Percentiles rank a stretch among this genome's conserved stretches.
Conservation (phyloP, 2,797 vertebrate genomes). For the Phataginus tetradactyla region DNA sequence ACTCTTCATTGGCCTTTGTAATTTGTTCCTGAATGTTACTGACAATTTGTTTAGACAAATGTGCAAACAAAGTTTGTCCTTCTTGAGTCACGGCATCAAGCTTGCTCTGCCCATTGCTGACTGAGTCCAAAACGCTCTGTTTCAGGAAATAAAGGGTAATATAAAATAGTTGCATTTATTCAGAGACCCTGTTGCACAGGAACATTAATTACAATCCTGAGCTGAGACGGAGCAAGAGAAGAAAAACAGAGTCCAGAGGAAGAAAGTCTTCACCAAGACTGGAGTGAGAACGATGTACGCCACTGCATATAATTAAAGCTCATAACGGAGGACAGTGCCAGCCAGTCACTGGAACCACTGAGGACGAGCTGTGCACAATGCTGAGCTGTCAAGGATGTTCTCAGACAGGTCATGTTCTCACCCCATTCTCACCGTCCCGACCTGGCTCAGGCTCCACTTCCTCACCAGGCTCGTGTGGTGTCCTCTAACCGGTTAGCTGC, state of each 20-base stretch:
- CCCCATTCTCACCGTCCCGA: background rate
- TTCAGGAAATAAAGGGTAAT: constrained; percentile 28
- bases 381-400: fast-evolving
- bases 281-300: background rate
- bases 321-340: background rate
- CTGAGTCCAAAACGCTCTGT: constrained; percentile 92
- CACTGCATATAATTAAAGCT: background rate
- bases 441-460: background rate
- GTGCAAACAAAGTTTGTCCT: constrained; percentile 93
- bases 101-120: constrained; percentile 92
- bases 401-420: background rate
- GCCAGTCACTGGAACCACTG: background rate
- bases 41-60: constrained; percentile 92
- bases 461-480: background rate
- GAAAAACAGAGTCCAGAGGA: background rate
- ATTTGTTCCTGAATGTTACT: constrained; percentile 94
- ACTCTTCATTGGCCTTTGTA: constrained; percentile 93
- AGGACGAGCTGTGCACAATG: background rate
- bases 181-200: background rate
- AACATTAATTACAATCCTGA: background rate
- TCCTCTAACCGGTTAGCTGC: background rate
- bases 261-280: background rate
- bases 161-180: background rate
- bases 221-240: background rate
- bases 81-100: constrained; percentile 93